A percentile compares a stretch with the other conserved stretches of the same genome.
Conservation (phyloP, 1,140 invertebrate genomes). For the Bombus huntii region DNA sequence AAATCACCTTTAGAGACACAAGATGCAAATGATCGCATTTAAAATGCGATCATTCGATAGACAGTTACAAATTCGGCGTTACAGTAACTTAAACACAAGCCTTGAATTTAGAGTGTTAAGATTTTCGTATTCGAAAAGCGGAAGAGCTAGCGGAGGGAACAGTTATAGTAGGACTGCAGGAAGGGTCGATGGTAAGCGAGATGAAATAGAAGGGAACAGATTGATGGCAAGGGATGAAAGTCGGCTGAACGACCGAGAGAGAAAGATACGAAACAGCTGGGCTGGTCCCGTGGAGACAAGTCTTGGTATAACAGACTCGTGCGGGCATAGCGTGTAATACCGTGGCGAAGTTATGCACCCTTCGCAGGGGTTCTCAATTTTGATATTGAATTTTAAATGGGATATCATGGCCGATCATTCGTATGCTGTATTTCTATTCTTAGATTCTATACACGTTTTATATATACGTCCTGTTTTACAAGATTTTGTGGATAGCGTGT, state of each 20-base stretch:
- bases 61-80: not conserved
- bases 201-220: slow-evolving; percentile 65
- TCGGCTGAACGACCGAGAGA: slow-evolving; percentile 46
- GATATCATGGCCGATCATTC: not conserved
- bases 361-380: slow-evolving; percentile 70
- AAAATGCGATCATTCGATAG: not conserved
- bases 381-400: not conserved
- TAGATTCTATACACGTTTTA: not conserved
- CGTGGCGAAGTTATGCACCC: slow-evolving; percentile 66
- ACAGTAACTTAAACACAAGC: not conserved
- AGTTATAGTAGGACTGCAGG: not conserved
- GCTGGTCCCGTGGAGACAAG: slow-evolving; percentile 71
- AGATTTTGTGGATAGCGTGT: not conserved
- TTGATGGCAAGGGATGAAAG: slow-evolving; percentile 64
- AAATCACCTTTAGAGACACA: no score
- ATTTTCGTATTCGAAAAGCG: slow-evolving; percentile 34
- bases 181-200: slow-evolving; percentile 58
- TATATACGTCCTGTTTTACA: not conserved
- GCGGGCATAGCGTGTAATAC: slow-evolving; percentile 62
- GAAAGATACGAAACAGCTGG: slow-evolving; percentile 75
- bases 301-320: slow-evolving; percentile 65
- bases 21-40: no score
- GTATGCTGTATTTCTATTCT: no score
- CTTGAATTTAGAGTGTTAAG: slow-evolving; percentile 4
- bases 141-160: not conserved